Base-by-base conservation (phyloP, 2,888 invertebrate genomes). In the Agonopterix arenella region DNA sequence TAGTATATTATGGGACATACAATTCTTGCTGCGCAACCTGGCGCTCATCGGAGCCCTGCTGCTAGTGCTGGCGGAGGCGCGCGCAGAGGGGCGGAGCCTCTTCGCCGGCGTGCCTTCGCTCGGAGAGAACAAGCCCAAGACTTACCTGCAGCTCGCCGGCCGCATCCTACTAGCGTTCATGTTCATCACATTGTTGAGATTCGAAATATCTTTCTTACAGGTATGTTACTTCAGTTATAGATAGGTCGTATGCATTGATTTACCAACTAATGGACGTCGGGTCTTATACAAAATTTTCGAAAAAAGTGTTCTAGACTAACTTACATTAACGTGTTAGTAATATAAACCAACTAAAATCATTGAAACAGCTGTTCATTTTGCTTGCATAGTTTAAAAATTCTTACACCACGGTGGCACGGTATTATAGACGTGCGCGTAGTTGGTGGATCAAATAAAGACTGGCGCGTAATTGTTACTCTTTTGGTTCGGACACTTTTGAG, bases 1-100 rank as follows among this genome's bases (percentile, higher is more conserved):
- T 90, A 97, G 98, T 79, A 99, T 99, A 85, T 89, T 99, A 52
- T 99, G 99, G 98, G 99, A 99, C 80, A 80, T 98, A 73, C 98
- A 98, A 80, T 99, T 99, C 89, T 90, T 99, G 54, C 93, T 98
- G 60, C 93, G 99, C 55, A 99, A 99, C 88, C 85, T 99, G 65
- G 98, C 99, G 9, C 92, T 99, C 49, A 97, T 98, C 64, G 99
- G 99, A 52, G 99, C 99, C n/a, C 91, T 99, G 8, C 85, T 99
- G 43, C 90, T 99, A 45, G 96, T 99, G 48, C 79, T 99, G 61
- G 99, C 99, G n/a, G 99, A 99, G 88, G 95, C 97, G 49, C 92
- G 96, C 56, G 96, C 95, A 4, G 98, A 98, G 80, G 97, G 97
- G 36, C 95, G 96, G 64, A 97, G 97, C 70, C 90, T 99, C 50